These are phyloP conservation scores for Zootermopsis nevadensis DNA, from an alignment of 2,888 invertebrate species.

Conservation along the genomic window DNA sequence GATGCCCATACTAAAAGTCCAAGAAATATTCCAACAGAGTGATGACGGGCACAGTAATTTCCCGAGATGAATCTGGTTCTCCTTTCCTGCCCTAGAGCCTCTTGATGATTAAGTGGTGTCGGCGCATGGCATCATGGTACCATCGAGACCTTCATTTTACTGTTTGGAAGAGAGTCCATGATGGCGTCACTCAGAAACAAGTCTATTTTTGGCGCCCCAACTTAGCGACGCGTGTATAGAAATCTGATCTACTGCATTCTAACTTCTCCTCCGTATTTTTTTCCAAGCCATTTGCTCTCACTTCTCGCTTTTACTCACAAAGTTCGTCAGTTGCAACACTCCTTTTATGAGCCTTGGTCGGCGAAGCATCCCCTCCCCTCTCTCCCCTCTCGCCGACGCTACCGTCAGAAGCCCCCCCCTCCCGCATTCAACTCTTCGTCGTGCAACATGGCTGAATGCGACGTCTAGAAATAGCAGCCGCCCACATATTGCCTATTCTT, in stretches of 20 bases:
- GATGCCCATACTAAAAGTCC: too few species aligned
- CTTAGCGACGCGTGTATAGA: conserved; percentile 3
- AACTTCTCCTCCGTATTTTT: not conserved
- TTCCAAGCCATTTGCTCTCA: not conserved
- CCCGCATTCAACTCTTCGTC: not conserved
- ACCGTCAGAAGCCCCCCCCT: not conserved
- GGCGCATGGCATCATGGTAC: not conserved
- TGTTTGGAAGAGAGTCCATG: not conserved
- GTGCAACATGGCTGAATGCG: not conserved
- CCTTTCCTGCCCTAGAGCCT: not conserved
- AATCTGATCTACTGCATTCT: conserved; percentile 4
- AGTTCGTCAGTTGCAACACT: not conserved
- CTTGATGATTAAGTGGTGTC: not conserved
- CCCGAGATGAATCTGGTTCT: not conserved
- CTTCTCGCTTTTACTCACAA: not conserved
- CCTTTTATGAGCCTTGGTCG: conserved; percentile 27
- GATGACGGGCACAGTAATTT: too few species aligned
- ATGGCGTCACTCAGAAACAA: conserved; percentile 12
- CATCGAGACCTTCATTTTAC: not conserved
- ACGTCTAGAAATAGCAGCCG: conserved; percentile 43
- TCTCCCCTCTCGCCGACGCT: too few species aligned
- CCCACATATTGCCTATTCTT: conserved; percentile 36
- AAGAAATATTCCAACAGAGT: too few species aligned
- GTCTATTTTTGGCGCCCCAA: conserved; percentile 24
- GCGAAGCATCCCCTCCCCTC: not conserved